These are phyloP conservation scores for Xyliphius kryptos DNA, from an alignment of 2,113 vertebrate genomes.

Conservation along the genomic window DNA sequence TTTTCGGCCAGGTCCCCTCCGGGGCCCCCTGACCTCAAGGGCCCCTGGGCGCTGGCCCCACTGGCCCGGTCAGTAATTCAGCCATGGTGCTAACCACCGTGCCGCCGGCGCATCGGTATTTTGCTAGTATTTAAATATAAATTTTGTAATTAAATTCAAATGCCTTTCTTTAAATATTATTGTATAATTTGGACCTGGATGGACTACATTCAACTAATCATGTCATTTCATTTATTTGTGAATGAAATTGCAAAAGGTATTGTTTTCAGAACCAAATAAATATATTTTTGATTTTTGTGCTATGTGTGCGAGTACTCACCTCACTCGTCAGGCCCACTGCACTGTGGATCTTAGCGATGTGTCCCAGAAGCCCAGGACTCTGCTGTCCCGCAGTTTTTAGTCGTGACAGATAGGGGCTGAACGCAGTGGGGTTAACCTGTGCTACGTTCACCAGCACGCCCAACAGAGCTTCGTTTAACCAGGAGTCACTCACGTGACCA, in stretches of 20 bases:
- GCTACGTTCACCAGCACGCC: constrained; percentile 75
- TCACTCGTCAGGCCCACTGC: constrained; percentile 80
- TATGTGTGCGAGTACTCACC: constrained; percentile 51
- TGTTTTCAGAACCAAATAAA: not conserved
- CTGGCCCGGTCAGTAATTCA: too few relatives aligned
- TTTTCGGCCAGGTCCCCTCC: too few relatives aligned
- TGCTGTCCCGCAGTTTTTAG: constrained; percentile 71
- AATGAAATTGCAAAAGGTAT: not conserved
- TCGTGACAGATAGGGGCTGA: constrained; percentile 67
- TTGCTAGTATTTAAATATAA: too few relatives aligned
- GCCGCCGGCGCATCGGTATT: too few relatives aligned
- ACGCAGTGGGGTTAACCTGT: constrained; percentile 69
- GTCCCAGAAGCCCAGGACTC: constrained; percentile 72
- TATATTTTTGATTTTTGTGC: not conserved
- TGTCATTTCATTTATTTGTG: not conserved
- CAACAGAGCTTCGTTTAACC: constrained; percentile 69
- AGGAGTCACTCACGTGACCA: constrained; percentile 64
- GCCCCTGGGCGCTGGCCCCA: too few relatives aligned
- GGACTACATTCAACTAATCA: not conserved
- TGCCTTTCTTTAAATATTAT: too few relatives aligned
- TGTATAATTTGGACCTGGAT: too few relatives aligned
- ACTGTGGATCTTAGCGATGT: constrained; percentile 80
- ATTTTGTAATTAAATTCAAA: too few relatives aligned
- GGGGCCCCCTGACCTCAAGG: too few relatives aligned
- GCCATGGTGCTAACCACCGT: too few relatives aligned